Evolutionary conservation across 2,888 invertebrate genomes (phyloP).

Genomic region (Acanthacorydalis orientalis): DNA sequence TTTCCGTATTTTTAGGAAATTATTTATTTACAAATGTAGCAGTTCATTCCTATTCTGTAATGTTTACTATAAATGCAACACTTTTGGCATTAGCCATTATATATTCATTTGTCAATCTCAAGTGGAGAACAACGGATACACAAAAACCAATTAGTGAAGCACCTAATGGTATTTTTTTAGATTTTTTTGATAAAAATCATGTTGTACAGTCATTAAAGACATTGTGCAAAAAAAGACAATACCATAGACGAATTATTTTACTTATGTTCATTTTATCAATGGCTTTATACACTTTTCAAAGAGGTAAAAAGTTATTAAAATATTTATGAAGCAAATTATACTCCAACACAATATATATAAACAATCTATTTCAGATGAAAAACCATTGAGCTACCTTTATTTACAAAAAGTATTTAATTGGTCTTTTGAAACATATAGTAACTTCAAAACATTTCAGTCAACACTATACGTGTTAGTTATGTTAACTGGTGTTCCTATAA

Average conservation of each 20-base stretch:
- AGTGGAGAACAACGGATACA: constrained; percentile 51
- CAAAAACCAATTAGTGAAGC: constrained; percentile 43
- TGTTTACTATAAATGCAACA: constrained; percentile 54
- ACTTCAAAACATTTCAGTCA: constrained; percentile 58
- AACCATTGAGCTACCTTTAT: constrained; percentile 56
- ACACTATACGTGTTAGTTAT: constrained; percentile 52
- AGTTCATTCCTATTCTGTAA: constrained; percentile 46
- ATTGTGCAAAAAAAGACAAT: constrained; percentile 37
- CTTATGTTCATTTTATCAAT: constrained; percentile 55
- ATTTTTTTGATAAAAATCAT: constrained; percentile 58
- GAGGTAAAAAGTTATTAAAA: constrained; percentile 27
- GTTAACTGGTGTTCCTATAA: constrained; percentile 50
- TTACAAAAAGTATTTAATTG: constrained; percentile 55
- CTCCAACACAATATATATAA: neutral
- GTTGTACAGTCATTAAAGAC: constrained; percentile 43
- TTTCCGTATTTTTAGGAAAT: constrained; percentile 32
- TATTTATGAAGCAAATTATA: constrained; percentile 1
- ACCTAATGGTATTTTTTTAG: constrained; percentile 33
- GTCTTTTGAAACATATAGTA: constrained; percentile 49
- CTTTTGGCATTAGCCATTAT: constrained; percentile 43
- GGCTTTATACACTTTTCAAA: constrained; percentile 66
- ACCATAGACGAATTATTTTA: constrained; percentile 41
- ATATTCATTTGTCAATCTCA: constrained; percentile 42
- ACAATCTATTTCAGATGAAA: constrained; percentile 43
- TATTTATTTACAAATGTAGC: constrained; percentile 42